Conservation (phyloP, 2,888 invertebrate species). For the Philopedon plagiatum region DNA sequence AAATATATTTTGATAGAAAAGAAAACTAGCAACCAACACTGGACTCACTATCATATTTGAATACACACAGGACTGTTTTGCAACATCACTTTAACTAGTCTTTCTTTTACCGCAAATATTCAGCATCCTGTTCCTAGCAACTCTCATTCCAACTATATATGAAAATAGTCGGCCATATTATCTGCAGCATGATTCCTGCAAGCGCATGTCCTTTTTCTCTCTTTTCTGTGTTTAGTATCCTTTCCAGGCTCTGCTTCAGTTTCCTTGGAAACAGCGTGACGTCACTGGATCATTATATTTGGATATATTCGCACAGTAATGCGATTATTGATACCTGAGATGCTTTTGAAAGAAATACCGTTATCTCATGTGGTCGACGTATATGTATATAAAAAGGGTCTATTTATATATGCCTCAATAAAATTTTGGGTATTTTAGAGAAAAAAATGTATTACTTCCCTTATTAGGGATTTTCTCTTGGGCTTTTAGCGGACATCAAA, state of each 20-base stretch:
- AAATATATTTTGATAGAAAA: not conserved
- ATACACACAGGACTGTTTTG: not conserved
- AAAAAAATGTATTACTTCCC: not conserved
- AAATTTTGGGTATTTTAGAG: not conserved
- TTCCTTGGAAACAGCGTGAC: conserved; percentile 24
- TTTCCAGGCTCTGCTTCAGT: conserved; percentile 16
- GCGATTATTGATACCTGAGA: conserved; percentile 17
- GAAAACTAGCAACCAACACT: not conserved
- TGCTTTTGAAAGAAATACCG: not conserved
- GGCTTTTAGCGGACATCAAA: no score
- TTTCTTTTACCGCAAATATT: not conserved
- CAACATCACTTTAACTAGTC: not conserved
- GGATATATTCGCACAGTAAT: conserved; percentile 12
- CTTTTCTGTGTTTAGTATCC: not conserved
- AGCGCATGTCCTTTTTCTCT: conserved; percentile 23
- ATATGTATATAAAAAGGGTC: not conserved
- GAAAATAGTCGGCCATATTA: conserved; percentile 17
- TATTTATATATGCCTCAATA: not conserved
- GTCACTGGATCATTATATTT: conserved; percentile 38
- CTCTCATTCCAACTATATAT: not conserved
- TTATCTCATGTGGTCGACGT: not conserved
- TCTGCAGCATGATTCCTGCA: not conserved
- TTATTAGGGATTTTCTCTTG: not conserved
- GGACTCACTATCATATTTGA: conserved; percentile 4
- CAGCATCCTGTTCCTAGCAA: not conserved